Evolutionary conservation across 1,140 invertebrate species (phyloP), one percentile per base, ranked within the genome.

Genomic region (Microplitis mediator): DNA sequence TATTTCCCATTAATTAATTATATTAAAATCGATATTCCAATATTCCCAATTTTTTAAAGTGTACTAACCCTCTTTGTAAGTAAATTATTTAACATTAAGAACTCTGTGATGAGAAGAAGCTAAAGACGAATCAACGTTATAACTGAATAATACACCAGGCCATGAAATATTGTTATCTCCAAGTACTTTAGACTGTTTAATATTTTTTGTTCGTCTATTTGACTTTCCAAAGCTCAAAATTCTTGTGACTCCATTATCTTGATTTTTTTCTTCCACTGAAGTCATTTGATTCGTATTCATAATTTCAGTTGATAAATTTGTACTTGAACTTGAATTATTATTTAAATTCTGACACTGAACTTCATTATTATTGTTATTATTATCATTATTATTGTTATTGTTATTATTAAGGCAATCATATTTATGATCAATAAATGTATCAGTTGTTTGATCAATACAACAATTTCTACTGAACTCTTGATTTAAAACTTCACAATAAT

Each of bases 71-170:
- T 23, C 23, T 23, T 50, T 14, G 61, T 4, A 62, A 9, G 23
- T 62, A n/a, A 51, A 39, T 73, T 70, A 75, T 63, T 75, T 75
- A 13, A 72, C 74, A 54, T 67, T 70, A n/a, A 75, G 32, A 36
- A 36, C 50, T 34, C 52, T 63, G 52, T 79, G 70, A 72, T 75
- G 74, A 50, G 77, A 69, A 6, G 75, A 39, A 32, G 69, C 75
- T 31, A 36, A 13, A 6, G 8, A 34, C 5, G 66, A 11, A 67
- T 79, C 70, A 8, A 71, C 65, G 9, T 77, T 78, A 32, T 80
- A 81, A 71, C 76, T 82, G 8, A 80, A 45, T 6, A 80, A 54
- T 61, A 80, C 72, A 52, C 72, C 69, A 3, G 78, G 73, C 77
- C 76, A 78, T n/a, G 74, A 16, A 4, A 77, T 69, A 39, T 80